A percentile compares a stretch with the other conserved stretches of the same genome.
Evolutionary conservation across 1,140 invertebrate genomes (phyloP).

Genomic region (Bemisia tabaci): DNA sequence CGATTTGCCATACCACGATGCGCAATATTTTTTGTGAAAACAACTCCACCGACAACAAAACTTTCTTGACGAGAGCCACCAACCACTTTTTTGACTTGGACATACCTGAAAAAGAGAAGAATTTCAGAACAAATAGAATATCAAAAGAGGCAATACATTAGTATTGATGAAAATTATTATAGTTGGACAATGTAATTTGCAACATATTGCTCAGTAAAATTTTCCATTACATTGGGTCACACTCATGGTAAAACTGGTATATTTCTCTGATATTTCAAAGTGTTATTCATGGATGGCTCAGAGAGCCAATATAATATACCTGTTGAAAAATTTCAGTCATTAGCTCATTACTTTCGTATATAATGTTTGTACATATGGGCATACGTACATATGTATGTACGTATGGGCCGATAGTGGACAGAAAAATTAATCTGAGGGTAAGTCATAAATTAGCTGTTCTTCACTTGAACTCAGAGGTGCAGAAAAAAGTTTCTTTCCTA

Average conservation of each 20-base stretch:
- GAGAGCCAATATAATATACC: too few species aligned
- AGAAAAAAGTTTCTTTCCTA: too few species aligned
- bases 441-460: not conserved
- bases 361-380: too few species aligned
- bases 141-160: constrained; percentile 6
- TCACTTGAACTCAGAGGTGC: too few species aligned
- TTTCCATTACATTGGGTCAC: not conserved
- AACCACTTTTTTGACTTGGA: constrained; percentile 86
- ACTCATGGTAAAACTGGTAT: too few species aligned
- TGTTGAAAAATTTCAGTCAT: too few species aligned
- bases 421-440: not conserved
- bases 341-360: too few species aligned
- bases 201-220: constrained; percentile 2
- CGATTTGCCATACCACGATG: constrained; percentile 76
- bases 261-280: too few species aligned
- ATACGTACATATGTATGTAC: too few species aligned
- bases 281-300: too few species aligned
- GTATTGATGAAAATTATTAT: constrained; percentile 9
- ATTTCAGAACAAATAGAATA: constrained; percentile 7
- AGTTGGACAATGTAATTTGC: not conserved
- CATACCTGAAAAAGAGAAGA: constrained; percentile 35
- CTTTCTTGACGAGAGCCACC: constrained; percentile 65
- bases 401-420: too few species aligned
- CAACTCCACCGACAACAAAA: constrained; percentile 67
- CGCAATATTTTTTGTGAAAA: constrained; percentile 85